Base-by-base conservation (phyloP, 2,797 vertebrate species). In the Neostethus bicornis region DNA sequence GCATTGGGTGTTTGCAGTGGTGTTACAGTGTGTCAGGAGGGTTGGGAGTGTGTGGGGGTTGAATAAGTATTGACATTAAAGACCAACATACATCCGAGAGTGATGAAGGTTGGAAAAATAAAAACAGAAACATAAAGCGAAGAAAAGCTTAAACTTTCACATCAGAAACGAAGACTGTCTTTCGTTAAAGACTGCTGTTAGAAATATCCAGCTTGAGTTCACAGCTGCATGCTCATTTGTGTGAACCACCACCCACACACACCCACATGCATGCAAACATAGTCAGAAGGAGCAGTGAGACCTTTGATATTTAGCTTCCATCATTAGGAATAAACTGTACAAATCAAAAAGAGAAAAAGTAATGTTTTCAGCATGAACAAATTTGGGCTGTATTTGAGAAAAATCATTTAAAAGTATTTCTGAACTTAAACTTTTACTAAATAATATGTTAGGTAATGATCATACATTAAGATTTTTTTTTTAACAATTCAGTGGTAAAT, bases 261-360 rank as follows among this genome's bases (percentile, higher is more conserved):
- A 19, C 71, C 66, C 20, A 67, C 77, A 26, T 50, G 58, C 32
- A 65, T 21, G 26, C 21, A 63, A 8, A 32, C 54, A 58, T 26
- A 51, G 37, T 38, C 34, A 47, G 25, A 51, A 51, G 62, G 51
- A 69, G 16, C 16, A 24, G 48, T 48, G 52, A 74, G 51, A 75
- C 64, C 29, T 73, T 72, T 68, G 53, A 76, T 68, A 57, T 70
- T 66, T 20, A 57, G 37, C 64, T 72, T 55, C 56, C 50, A 62
- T 68, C 23, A 64, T 51, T 66, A 54, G 35, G 48, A 50, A 65
- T 62, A 37, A 39, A 24, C 31, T 48, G 38, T 5, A 14, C 8
- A 10, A 17, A 56, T 56, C 26, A 1, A 58, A 62, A 51, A 20
- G 1, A 46, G 37, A 1, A 53, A 9, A 56, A 58, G 5, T 0